Evolutionary conservation across 2,888 invertebrate genomes (phyloP), one percentile per base, ranked within the genome.

Genomic region (Eupithecia insigniata): DNA sequence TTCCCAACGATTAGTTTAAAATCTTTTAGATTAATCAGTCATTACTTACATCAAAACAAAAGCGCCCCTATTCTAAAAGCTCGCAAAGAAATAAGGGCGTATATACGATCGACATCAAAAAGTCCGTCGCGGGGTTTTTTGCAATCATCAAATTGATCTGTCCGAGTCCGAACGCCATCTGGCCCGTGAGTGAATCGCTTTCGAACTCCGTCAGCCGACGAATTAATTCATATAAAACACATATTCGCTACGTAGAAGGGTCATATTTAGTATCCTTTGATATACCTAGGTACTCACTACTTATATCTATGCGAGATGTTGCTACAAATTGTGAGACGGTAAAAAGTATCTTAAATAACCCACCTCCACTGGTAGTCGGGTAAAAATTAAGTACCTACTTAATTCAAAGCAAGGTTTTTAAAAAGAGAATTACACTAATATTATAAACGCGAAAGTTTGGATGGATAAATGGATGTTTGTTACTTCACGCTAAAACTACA

Each of bases 91-190:
- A 66, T 14, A 60, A 71, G 64, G 66, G 78, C 77, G 74, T 77
- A 81, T 81, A 80, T 83, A 82, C 81, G 84, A 80, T 80, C 81
- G 86, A 91, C 92, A 92, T 93, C 91, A 93, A 92, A 92, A 92
- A 92, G 90, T 90, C 87, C 84, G 84, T 83, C 82, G 85, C 83
- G 80, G 69, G 82, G 79, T 88, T 93, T 93, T 93, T 94, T 90
- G 91, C 92, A 94, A 94, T 94, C 93, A 93, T 91, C 91, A 93
- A 93, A 94, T 94, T 93, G 93, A 94, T 92, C 92, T 91, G 90
- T 92, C 91, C 93, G 90, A 85, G 85, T 88, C 91, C 93, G 90
- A 85, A 85, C 88, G 91, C 90, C 93, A 93, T 93, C 93, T 94
- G 94, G 93, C 88, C 92, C 92, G 90, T 91, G 87, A 93, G 91